Base-by-base conservation (phyloP, 2,113 vertebrate genomes). In the Microtus pennsylvanicus region DNA sequence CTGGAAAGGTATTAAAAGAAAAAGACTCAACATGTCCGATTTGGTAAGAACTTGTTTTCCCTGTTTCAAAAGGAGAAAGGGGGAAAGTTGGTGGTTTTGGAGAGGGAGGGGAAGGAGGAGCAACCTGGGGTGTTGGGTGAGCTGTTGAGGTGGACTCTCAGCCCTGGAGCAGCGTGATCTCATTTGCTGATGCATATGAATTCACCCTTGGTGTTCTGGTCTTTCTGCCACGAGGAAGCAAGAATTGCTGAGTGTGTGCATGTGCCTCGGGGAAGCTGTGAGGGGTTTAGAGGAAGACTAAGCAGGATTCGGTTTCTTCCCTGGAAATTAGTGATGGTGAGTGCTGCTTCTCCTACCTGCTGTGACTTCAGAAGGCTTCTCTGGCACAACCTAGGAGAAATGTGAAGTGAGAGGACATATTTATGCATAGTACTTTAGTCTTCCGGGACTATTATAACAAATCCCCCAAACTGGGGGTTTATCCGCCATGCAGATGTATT, bases 141-240 rank as follows among this genome's bases (percentile, higher is more conserved):
- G 92, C 92, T 92, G 52, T 3, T 11, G 30, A 63, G 52, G 28
- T 77, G 38, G 70, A 77, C 42, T 81, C 91, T 93, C 69, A 93
- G 69, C 90, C 94, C 95, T 16, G 55, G 42, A 92, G 88, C 88
- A 45, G 42, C 28, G 38, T 97, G 92, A 97, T 26, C 69, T 96
- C 97, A 95, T 90, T 77, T 85, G 52, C 33, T 91, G 89, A 82
- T 87, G 45, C 24, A n/a, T 14, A 50, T 19, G 72, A 74, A 58
- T 69, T 92, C 22, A 55, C 28, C 45, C 63, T 89, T n/a, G 81
- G 72, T 72, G 94, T 95, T 63, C 93, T 96, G 74, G 52, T 61
- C 93, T 94, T 89, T 89, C 45, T 52, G 87, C 45, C 58, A 55
- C 0, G 35, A 89, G n/a, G 50, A 90, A 77, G 28, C 0, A 38